Evolutionary conservation across 2,888 invertebrate species (phyloP).

Genomic region (Amiota minor): DNA sequence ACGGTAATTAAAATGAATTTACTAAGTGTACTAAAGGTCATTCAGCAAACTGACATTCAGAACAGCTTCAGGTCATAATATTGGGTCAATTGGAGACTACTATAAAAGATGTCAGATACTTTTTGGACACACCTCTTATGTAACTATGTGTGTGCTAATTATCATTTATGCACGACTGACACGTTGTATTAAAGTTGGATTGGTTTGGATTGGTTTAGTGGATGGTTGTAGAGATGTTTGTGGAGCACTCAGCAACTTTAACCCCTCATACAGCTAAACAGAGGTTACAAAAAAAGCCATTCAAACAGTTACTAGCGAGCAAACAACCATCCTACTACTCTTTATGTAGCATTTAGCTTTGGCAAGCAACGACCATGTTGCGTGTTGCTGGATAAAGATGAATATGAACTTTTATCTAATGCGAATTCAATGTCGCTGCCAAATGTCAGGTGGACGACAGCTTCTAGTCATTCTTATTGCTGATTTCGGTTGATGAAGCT

Average conservation of each 20-base stretch:
- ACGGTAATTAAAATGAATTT: too few species aligned
- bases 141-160: constrained; percentile 9
- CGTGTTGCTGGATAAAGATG: constrained; percentile 31
- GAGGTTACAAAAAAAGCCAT: too few species aligned
- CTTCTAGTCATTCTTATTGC: too few species aligned
- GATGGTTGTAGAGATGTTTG: not conserved
- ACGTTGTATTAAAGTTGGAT: not conserved
- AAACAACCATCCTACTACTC: not conserved
- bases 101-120: too few species aligned
- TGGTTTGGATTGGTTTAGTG: too few species aligned
- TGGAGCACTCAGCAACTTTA: not conserved
- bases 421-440: constrained; percentile 57
- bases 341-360: not conserved
- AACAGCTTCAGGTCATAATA: not conserved
- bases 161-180: constrained; percentile 21
- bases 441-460: constrained; percentile 26
- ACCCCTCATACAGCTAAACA: too few species aligned
- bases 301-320: too few species aligned
- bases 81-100: too few species aligned
- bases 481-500: too few species aligned
- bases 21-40: not conserved
- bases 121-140: not conserved
- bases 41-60: not conserved
- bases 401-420: constrained; percentile 58
- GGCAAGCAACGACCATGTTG: not conserved